Evolutionary conservation across 1,140 invertebrate species (phyloP).

Genomic region (Lordiphosa clarofinis): DNA sequence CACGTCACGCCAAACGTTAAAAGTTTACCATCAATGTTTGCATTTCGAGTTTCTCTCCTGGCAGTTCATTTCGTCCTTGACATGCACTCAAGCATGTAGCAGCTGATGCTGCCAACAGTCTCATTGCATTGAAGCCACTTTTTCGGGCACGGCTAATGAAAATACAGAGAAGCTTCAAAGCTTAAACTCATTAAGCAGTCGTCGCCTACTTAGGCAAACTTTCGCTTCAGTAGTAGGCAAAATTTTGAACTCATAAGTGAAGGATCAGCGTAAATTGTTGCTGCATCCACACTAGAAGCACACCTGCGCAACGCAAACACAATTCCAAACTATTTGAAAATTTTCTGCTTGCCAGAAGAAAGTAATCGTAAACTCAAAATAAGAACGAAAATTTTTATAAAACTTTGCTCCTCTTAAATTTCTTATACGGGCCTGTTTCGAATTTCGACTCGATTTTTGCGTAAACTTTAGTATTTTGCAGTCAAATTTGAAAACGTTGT

Average conservation of each 20-base stretch:
- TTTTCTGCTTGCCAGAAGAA: background rate
- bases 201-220: slow-evolving; percentile 34
- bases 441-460: too few relatives aligned
- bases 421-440: too few relatives aligned
- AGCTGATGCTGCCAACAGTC: slow-evolving; percentile 2
- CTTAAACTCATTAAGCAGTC: slow-evolving; percentile 34
- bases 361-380: too few relatives aligned
- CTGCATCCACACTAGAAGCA: slow-evolving; percentile 19
- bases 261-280: slow-evolving; percentile 47
- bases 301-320: background rate
- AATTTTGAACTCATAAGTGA: slow-evolving; percentile 48
- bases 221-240: slow-evolving; percentile 32
- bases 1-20: slow-evolving; percentile 62
- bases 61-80: slow-evolving; percentile 71
- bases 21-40: slow-evolving; percentile 71
- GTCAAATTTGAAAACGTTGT: too few relatives aligned
- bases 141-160: slow-evolving; percentile 41
- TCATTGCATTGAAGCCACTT: slow-evolving; percentile 16
- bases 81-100: slow-evolving; percentile 27
- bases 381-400: too few relatives aligned
- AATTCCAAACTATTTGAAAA: background rate
- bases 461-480: too few relatives aligned
- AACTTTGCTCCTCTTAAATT: too few relatives aligned
- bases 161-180: slow-evolving; percentile 18
- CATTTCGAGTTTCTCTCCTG: slow-evolving; percentile 57